A percentile compares a stretch with the other conserved stretches of the same genome.
Conservation (phyloP, 2,888 invertebrate genomes). For the Volucella zonaria region DNA sequence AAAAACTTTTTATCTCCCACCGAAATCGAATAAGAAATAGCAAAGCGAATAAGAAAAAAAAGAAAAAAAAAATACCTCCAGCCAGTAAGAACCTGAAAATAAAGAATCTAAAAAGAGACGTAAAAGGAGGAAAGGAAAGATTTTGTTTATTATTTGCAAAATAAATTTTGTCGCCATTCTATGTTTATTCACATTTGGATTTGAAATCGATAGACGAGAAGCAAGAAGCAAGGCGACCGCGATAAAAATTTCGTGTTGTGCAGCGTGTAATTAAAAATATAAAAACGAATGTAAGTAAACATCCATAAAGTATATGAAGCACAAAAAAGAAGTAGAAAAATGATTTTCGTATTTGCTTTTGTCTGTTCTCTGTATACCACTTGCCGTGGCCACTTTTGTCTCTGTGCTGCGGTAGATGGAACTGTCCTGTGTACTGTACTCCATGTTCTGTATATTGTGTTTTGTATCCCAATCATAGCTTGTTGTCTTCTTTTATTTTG, state of each 20-base stretch:
- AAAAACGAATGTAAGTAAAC: conserved; percentile 61
- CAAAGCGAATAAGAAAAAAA: conserved; percentile 23
- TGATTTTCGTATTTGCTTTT: background rate
- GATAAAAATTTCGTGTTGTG: conserved; percentile 19
- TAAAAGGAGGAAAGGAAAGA: conserved; percentile 11
- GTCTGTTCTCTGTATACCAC: background rate
- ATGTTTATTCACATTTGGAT: conserved; percentile 25
- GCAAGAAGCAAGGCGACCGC: no score
- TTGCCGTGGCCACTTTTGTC: background rate
- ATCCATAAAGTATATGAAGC: conserved; percentile 15
- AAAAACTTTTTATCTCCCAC: conserved; percentile 15
- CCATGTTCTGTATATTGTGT: conserved; percentile 6
- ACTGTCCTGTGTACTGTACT: background rate
- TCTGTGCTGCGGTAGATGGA: background rate
- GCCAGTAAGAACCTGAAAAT: conserved; percentile 16
- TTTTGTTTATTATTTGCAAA: conserved; percentile 64
- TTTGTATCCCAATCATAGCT: conserved; percentile 3
- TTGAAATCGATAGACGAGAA: conserved; percentile 51
- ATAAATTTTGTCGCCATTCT: conserved; percentile 31
- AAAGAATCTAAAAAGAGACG: conserved; percentile 18
- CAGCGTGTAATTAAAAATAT: conserved; percentile 34
- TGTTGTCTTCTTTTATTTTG: conserved; percentile 34
- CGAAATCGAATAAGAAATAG: background rate
- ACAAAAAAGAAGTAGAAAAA: conserved; percentile 1
- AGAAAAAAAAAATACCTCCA: conserved; percentile 42